Evolutionary conservation across 2,888 invertebrate species (phyloP).

Genomic region (Hemaris fuciformis): DNA sequence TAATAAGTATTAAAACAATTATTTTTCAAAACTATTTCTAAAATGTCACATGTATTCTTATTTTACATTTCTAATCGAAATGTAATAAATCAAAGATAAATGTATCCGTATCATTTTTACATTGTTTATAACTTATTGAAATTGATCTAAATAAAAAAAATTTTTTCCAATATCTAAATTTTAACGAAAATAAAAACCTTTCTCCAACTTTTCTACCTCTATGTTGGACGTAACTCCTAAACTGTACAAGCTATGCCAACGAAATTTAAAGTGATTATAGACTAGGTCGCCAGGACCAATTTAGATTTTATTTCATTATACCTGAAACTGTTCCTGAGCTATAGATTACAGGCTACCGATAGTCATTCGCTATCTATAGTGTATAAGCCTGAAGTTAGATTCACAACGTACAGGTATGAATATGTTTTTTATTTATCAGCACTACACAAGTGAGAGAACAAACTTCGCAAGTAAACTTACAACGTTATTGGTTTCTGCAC

Average conservation of each 20-base stretch:
- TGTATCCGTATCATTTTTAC: not conserved
- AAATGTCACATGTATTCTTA: no score
- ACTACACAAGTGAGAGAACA: conserved; percentile 19
- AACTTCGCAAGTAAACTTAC: conserved; percentile 49
- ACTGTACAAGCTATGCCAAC: conserved; percentile 2
- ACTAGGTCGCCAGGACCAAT: conserved; percentile 1
- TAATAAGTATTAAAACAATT: no score
- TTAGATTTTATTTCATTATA: conserved; percentile 7
- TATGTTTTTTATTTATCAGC: conserved; percentile 31
- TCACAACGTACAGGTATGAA: conserved; percentile 7
- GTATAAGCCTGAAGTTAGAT: not conserved
- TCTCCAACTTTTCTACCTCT: not conserved
- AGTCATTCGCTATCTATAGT: not conserved
- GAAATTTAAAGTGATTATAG: conserved; percentile 7
- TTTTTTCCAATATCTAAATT: not conserved
- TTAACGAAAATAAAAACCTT: not conserved
- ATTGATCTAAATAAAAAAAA: not conserved
- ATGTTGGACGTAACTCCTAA: not conserved
- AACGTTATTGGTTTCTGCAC: conserved; percentile 52
- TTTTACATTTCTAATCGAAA: not conserved
- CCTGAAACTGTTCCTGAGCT: conserved; percentile 3
- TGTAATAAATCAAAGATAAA: not conserved
- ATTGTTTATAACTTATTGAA: not conserved
- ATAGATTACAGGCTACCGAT: not conserved
- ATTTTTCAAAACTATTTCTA: no score